These are phyloP conservation scores for Artibeus jamaicensis DNA, from an alignment of 2,797 vertebrate species.

Conservation along the genomic window DNA sequence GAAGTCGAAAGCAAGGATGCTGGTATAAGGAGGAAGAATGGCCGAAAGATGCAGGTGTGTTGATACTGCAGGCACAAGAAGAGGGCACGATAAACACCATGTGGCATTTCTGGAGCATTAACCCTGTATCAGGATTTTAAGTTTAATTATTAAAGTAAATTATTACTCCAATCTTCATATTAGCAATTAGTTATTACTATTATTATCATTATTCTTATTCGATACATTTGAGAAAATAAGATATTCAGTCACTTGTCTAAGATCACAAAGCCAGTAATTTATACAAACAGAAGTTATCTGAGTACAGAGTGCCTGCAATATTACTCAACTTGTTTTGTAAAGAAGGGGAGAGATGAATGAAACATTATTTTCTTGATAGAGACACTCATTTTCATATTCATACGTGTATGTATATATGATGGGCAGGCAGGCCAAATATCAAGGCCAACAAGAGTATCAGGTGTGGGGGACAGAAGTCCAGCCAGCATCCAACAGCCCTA, in stretches of 20 bases:
- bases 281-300: not conserved
- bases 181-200: not conserved
- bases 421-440: not conserved
- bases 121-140: not conserved
- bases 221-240: not conserved
- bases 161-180: not conserved
- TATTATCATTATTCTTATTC: not conserved
- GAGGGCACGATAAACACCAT: not conserved
- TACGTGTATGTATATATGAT: rapidly evolving
- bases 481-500: not conserved
- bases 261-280: not conserved
- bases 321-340: not conserved
- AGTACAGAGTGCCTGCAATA: not conserved
- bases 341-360: not conserved
- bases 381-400: not conserved
- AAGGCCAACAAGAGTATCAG: not conserved
- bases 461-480: not conserved
- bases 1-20: not conserved
- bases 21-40: not conserved
- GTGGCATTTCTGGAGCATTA: not conserved
- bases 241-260: not conserved
- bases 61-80: not conserved
- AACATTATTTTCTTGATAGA: not conserved
- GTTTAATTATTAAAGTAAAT: not conserved
- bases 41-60: not conserved